phyloP scores from a whole-genome alignment of 37 sponge, comb jelly and placozoan genomes.

The Chondrilla cf. caribensis region DNA sequence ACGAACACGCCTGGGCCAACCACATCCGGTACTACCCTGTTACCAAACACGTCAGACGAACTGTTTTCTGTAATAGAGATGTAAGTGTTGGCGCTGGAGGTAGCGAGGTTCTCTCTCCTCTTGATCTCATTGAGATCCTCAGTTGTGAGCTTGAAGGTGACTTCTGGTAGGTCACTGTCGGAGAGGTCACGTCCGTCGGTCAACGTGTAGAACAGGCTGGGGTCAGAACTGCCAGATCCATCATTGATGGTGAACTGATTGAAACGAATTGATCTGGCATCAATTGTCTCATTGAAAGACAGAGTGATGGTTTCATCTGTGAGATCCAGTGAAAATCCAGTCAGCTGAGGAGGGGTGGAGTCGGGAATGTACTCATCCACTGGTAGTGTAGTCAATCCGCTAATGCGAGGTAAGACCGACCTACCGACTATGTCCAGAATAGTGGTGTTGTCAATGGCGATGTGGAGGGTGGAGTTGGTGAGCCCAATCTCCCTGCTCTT shows the following conservation, averaged over 20 bases:
- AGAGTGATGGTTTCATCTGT: constrained; percentile 59
- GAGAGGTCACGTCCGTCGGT: constrained; percentile 28
- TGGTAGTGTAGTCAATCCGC: constrained; percentile 38
- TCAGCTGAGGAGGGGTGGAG: constrained; percentile 51
- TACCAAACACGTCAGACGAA: constrained; percentile 73
- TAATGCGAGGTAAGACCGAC: constrained; percentile 22
- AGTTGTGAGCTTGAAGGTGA: constrained; percentile 24
- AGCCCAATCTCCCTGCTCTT: constrained; percentile 61
- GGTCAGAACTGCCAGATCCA: constrained; percentile 9
- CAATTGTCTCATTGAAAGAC: constrained; percentile 79
- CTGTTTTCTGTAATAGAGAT: constrained; percentile 31
- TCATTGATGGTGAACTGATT: constrained; percentile 51
- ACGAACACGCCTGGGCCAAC: constrained; percentile 12
- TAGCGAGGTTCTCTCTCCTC: constrained; percentile 42
- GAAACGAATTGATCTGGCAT: constrained; percentile 39
- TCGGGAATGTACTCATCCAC: constrained; percentile 62
- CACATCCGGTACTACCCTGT: constrained; percentile 37
- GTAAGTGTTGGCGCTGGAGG: constrained; percentile 47
- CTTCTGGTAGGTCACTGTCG: constrained; percentile 3
- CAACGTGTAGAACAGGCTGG: constrained; percentile 31
- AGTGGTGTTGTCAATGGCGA: constrained; percentile 44
- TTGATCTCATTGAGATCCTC: constrained; percentile 79
- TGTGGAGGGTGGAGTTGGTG: constrained; percentile 40
- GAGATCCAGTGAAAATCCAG: constrained; percentile 54
- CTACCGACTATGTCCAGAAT: constrained; percentile 58